phyloP scores from a whole-genome alignment of 2,797 vertebrate genomes.

The Vireo griseus region DNA sequence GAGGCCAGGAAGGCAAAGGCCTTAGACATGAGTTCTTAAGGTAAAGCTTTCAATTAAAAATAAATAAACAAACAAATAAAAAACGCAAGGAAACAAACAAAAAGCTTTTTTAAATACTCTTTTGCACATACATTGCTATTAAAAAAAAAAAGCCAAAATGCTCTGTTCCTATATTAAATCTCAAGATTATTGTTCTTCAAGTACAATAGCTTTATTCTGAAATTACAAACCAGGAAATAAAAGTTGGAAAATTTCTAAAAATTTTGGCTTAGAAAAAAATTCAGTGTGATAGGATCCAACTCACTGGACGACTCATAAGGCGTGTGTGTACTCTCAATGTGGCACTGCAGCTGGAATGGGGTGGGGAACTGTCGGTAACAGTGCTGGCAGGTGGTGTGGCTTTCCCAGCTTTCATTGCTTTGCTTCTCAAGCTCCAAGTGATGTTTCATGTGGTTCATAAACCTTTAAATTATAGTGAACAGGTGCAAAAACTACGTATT shows the following conservation, averaged over 20 bases:
- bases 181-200: neutral
- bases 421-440: slow-evolving; percentile 98
- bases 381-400: slow-evolving; percentile 97
- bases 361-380: slow-evolving; percentile 97
- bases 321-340: slow-evolving; percentile 96
- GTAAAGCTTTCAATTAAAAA: neutral
- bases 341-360: slow-evolving; percentile 97
- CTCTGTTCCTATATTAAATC: neutral
- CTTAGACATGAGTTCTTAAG: neutral
- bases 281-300: neutral
- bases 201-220: neutral
- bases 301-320: slow-evolving; percentile 92
- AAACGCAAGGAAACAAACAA: fast-evolving
- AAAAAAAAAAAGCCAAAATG: neutral
- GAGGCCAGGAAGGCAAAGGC: neutral
- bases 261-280: neutral
- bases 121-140: neutral
- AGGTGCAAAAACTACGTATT: slow-evolving; percentile 27
- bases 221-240: neutral
- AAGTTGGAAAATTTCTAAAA: neutral
- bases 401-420: slow-evolving; percentile 98
- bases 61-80: neutral
- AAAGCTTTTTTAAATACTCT: neutral
- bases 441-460: slow-evolving; percentile 99
- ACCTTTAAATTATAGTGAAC: slow-evolving; percentile 76